These are phyloP conservation scores for Prunella fulvescens DNA, from an alignment of 2,113 vertebrate genomes.

Conservation along the genomic window DNA sequence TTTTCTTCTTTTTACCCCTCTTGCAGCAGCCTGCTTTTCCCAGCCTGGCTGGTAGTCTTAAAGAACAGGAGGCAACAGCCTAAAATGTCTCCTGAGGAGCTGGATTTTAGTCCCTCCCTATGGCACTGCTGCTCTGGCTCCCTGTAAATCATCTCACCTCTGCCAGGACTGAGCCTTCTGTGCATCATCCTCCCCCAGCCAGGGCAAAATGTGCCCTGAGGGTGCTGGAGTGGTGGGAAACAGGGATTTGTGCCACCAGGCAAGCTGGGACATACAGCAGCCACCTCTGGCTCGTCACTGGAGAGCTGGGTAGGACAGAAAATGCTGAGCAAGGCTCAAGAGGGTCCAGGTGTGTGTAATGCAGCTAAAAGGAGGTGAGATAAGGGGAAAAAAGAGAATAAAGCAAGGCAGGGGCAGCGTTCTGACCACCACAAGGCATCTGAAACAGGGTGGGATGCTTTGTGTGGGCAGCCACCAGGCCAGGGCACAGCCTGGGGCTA, in stretches of 20 bases:
- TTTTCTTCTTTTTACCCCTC: not conserved
- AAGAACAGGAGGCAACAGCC: not conserved
- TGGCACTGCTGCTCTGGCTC: not conserved
- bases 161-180: not conserved
- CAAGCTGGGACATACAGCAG: not conserved
- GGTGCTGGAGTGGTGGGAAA: rapidly evolving
- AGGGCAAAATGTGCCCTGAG: not conserved
- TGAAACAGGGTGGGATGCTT: not conserved
- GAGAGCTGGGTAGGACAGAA: not conserved
- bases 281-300: not conserved
- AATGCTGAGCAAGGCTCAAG: not conserved
- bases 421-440: not conserved
- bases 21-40: not conserved
- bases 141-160: rapidly evolving
- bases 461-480: not conserved
- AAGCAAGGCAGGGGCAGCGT: not conserved
- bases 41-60: not conserved
- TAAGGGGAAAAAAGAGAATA: not conserved
- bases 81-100: not conserved
- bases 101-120: not conserved
- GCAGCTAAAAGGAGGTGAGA: not conserved
- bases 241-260: not conserved
- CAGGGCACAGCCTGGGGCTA: not conserved
- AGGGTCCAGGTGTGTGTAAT: not conserved
- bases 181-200: not conserved